These are phyloP conservation scores for Notothenia rossii DNA, from an alignment of 2,113 vertebrate genomes.

Conservation along the genomic window DNA sequence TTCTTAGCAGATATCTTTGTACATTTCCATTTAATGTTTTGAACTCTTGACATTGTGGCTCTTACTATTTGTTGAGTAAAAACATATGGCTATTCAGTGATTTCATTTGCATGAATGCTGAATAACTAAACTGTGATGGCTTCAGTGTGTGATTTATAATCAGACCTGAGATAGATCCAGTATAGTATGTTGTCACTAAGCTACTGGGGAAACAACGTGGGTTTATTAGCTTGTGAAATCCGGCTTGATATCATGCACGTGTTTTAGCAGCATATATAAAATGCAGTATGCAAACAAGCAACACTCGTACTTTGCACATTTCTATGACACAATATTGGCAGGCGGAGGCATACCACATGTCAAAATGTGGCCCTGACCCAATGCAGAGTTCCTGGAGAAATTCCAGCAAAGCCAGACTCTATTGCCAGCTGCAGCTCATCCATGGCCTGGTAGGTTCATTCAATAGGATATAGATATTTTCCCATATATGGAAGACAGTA, in stretches of 20 bases:
- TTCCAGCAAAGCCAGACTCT: constrained; percentile 36
- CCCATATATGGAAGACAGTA: background rate
- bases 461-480: background rate
- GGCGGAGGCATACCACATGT: constrained; percentile 10
- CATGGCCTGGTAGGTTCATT: constrained; percentile 1
- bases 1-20: background rate
- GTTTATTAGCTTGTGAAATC: constrained; percentile 27
- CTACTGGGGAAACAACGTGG: background rate
- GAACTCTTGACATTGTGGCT: background rate
- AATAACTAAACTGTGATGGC: constrained; percentile 16
- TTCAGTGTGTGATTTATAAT: constrained; percentile 14
- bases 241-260: constrained; percentile 12
- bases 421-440: constrained; percentile 37
- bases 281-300: constrained; percentile 50
- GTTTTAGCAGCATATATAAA: constrained; percentile 27
- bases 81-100: constrained; percentile 8
- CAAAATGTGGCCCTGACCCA: constrained; percentile 23
- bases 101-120: constrained; percentile 37
- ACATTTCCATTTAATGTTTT: background rate
- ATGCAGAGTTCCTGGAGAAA: constrained; percentile 17
- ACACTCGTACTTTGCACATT: constrained; percentile 31
- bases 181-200: constrained; percentile 1
- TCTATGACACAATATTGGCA: constrained; percentile 52
- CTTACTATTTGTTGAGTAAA: constrained; percentile 29
- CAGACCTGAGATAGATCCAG: background rate